A percentile compares a stretch with the other conserved stretches of the same genome.
Evolutionary conservation across 2,797 vertebrate species (phyloP).

Genomic region (Tamandua tetradactyla): DNA sequence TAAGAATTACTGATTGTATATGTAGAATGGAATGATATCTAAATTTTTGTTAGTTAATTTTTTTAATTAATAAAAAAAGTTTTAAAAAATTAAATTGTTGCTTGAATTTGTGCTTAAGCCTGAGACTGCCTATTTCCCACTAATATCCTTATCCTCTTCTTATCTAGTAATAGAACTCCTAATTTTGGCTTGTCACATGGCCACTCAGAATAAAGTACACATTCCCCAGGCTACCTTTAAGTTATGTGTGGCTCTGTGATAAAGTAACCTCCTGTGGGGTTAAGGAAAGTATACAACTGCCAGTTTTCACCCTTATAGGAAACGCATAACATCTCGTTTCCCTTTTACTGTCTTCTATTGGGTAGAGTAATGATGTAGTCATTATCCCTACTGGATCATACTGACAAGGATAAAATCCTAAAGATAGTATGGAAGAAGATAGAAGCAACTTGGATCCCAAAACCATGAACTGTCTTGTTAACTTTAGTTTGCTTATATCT

Average conservation of each 20-base stretch:
- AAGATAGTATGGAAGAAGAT: not conserved
- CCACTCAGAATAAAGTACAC: not conserved
- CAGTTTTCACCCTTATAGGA: not conserved
- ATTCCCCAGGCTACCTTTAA: not conserved
- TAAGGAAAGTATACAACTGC: not conserved
- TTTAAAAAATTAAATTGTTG: no score
- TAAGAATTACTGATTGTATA: no score
- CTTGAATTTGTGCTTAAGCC: constrained; percentile 5
- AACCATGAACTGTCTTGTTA: not conserved
- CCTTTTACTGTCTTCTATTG: not conserved
- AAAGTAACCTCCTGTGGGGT: not conserved
- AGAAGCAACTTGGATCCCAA: not conserved
- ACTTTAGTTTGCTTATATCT: not conserved
- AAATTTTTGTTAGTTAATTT: no score
- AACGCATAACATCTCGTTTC: not conserved
- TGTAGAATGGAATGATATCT: no score
- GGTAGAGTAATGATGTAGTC: not conserved
- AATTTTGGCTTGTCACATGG: constrained; percentile 14
- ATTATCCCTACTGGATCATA: not conserved
- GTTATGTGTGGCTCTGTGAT: not conserved
- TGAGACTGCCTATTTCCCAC: not conserved
- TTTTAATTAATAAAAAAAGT: no score
- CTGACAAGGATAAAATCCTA: not conserved
- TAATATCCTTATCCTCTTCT: not conserved
- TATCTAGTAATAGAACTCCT: not conserved